A percentile compares a stretch with the other conserved stretches of the same genome.
Evolutionary conservation across 2,797 vertebrate genomes (phyloP).

Genomic region (Uromys caudimaculatus): DNA sequence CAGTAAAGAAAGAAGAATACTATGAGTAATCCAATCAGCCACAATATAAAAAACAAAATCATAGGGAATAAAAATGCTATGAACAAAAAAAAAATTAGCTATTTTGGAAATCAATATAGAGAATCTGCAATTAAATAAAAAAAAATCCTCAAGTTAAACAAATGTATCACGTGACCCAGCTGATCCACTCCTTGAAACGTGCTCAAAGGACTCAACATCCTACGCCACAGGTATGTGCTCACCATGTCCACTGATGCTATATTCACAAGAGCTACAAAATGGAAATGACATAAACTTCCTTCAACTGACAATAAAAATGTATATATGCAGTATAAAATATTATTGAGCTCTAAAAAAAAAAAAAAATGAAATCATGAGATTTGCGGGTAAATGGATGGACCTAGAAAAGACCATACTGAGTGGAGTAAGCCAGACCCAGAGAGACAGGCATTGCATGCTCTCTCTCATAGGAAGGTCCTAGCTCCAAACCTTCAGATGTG

Average conservation of each 20-base stretch:
- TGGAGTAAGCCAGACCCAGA: not conserved
- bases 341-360: not conserved
- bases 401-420: not conserved
- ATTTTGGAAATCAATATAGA: not conserved
- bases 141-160: not conserved
- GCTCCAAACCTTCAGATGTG: not conserved
- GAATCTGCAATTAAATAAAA: not conserved
- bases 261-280: not conserved
- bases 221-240: not conserved
- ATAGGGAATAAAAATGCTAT: not conserved
- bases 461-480: not conserved
- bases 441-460: not conserved
- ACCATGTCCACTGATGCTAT: not conserved
- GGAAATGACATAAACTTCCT: not conserved
- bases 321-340: not conserved
- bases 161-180: not conserved
- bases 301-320: not conserved
- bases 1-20: not conserved
- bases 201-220: not conserved
- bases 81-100: not conserved
- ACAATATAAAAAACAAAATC: not conserved
- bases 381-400: not conserved
- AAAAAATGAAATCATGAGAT: not conserved
- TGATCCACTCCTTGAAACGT: not conserved
- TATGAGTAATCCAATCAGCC: not conserved